Percentiles rank a stretch among this genome's conserved stretches.
phyloP scores from a whole-genome alignment of 2,888 invertebrate species.

The Apamea epomidion region DNA sequence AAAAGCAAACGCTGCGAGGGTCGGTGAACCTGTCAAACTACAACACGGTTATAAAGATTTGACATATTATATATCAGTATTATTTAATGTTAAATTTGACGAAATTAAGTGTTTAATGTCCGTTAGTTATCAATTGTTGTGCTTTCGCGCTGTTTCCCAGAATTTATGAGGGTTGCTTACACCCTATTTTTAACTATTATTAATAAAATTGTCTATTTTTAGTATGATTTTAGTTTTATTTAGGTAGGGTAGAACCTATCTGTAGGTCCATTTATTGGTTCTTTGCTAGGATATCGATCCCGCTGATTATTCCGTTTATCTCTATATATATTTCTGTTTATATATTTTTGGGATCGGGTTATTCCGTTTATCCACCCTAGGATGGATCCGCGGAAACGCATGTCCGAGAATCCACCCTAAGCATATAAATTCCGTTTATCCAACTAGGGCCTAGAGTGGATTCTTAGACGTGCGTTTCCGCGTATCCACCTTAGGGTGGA shows the following conservation, averaged over 20 bases:
- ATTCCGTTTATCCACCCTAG: too few species aligned
- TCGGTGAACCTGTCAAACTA: constrained; percentile 92
- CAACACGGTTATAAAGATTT: constrained; percentile 90
- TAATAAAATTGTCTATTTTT: constrained; percentile 61
- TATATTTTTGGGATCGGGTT: too few species aligned
- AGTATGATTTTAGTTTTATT: constrained; percentile 33
- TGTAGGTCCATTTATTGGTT: background rate
- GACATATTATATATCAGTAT: constrained; percentile 67
- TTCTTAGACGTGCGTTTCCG: too few species aligned
- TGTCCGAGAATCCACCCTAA: too few species aligned
- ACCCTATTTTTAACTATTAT: constrained; percentile 62
- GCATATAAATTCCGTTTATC: too few species aligned
- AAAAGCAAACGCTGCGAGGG: constrained; percentile 92
- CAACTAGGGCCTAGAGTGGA: too few species aligned
- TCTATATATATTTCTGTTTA: too few species aligned
- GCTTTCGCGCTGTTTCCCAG: constrained; percentile 49
- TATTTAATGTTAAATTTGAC: constrained; percentile 57
- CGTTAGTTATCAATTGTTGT: constrained; percentile 53
- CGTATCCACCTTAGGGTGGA: too few species aligned
- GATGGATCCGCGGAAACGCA: too few species aligned
- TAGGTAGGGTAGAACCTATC: background rate
- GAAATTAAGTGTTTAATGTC: constrained; percentile 56
- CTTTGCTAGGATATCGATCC: too few species aligned
- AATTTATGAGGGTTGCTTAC: constrained; percentile 61
- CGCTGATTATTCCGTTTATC: too few species aligned